Evolutionary conservation across 2,888 invertebrate genomes (phyloP).

Genomic region (Netelia melanura): DNA sequence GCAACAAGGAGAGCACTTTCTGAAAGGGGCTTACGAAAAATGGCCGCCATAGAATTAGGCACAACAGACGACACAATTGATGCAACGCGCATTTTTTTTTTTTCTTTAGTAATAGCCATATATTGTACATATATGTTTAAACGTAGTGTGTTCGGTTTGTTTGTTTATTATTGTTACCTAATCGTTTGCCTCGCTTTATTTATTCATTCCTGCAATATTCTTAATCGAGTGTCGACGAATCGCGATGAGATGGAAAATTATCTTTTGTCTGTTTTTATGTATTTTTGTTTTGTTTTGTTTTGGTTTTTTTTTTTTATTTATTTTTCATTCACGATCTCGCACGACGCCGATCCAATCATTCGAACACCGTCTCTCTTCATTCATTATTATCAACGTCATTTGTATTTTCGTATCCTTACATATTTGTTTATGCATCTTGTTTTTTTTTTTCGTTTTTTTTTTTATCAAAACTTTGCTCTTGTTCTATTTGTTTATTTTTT

Average conservation of each 20-base stretch:
- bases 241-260: conserved; percentile 34
- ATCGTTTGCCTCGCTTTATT: conserved; percentile 15
- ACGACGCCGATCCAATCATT: conserved; percentile 24
- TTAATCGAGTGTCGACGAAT: conserved; percentile 35
- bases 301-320: conserved; percentile 2
- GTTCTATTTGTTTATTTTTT: conserved; percentile 7
- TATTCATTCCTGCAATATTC: neutral
- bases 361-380: conserved; percentile 34
- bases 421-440: neutral
- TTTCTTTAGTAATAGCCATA: conserved; percentile 73
- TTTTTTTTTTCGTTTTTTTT: conserved; percentile 34
- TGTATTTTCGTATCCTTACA: conserved; percentile 48
- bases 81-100: conserved; percentile 81
- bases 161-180: conserved; percentile 24
- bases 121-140: conserved; percentile 70
- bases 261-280: neutral
- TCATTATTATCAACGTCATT: conserved; percentile 71
- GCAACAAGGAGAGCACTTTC: conserved; percentile 74
- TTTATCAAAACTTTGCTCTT: neutral
- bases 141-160: conserved; percentile 55
- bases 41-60: conserved; percentile 84
- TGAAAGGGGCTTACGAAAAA: conserved; percentile 82
- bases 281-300: neutral
- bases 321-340: conserved; percentile 8
- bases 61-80: conserved; percentile 80